These are phyloP conservation scores for Sebastes ruberrimus DNA, from an alignment of 2,797 vertebrate species.

Conservation along the genomic window DNA sequence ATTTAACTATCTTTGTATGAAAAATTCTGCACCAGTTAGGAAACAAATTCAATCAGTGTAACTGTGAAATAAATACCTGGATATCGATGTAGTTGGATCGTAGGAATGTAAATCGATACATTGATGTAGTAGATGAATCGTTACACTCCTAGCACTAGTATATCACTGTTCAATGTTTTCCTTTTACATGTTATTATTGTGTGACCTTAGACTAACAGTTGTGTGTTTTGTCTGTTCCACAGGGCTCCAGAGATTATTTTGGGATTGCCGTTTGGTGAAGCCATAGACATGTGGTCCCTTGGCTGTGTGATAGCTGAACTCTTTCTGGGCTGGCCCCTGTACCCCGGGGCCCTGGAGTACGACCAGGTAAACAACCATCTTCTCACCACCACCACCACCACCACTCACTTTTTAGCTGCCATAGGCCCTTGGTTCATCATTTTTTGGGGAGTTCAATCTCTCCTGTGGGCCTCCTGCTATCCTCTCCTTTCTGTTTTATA, in stretches of 20 bases:
- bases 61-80: too few relatives aligned
- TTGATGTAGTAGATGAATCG: too few relatives aligned
- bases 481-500: background rate
- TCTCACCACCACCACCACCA: background rate
- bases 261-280: constrained; percentile 99
- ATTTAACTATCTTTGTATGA: background rate
- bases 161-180: background rate
- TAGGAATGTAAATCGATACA: too few relatives aligned
- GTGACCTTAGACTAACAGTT: constrained; percentile 4
- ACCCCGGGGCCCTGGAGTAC: constrained; percentile 98
- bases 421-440: background rate
- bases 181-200: background rate
- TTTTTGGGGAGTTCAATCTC: background rate
- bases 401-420: background rate
- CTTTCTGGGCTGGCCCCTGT: constrained; percentile 99
- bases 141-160: background rate
- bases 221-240: constrained; percentile 63
- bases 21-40: background rate
- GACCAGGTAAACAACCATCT: constrained; percentile 91
- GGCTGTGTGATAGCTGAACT: constrained; percentile 99
- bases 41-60: too few relatives aligned
- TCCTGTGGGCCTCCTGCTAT: background rate
- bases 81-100: too few relatives aligned
- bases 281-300: constrained; percentile 99
- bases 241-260: constrained; percentile 99